Evolutionary conservation across 2,113 vertebrate genomes (phyloP).

Genomic region (Boulengerochromis microlepis): DNA sequence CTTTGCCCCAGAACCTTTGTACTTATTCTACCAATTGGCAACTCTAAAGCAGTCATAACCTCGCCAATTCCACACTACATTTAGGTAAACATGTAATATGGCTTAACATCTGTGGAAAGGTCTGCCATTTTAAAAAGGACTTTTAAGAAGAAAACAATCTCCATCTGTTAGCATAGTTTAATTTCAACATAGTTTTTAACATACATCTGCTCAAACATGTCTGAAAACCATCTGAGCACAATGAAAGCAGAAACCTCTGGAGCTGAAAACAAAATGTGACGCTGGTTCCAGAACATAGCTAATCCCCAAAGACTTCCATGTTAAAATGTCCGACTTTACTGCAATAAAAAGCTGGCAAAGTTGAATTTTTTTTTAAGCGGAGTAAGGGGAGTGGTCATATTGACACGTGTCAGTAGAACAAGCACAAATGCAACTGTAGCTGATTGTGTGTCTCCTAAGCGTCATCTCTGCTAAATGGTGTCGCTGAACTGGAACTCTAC

Average conservation of each 20-base stretch:
- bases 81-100: background rate
- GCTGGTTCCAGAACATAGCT: background rate
- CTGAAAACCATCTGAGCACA: background rate
- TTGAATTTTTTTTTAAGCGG: background rate
- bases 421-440: background rate
- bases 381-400: background rate
- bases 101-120: background rate
- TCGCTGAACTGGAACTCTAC: background rate
- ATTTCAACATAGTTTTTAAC: background rate
- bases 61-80: background rate
- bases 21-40: background rate
- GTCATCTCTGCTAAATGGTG: background rate
- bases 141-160: background rate
- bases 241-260: background rate
- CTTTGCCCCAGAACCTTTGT: background rate
- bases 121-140: background rate
- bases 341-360: background rate
- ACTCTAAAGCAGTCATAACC: background rate
- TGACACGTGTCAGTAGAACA: background rate
- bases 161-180: background rate
- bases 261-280: background rate
- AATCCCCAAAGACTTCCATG: background rate
- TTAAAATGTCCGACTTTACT: background rate
- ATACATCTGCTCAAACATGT: background rate
- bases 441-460: background rate